A percentile compares a stretch with the other conserved stretches of the same genome.
Evolutionary conservation across 2,888 invertebrate genomes (phyloP).

Genomic region (Ormyrus pomaceus): DNA sequence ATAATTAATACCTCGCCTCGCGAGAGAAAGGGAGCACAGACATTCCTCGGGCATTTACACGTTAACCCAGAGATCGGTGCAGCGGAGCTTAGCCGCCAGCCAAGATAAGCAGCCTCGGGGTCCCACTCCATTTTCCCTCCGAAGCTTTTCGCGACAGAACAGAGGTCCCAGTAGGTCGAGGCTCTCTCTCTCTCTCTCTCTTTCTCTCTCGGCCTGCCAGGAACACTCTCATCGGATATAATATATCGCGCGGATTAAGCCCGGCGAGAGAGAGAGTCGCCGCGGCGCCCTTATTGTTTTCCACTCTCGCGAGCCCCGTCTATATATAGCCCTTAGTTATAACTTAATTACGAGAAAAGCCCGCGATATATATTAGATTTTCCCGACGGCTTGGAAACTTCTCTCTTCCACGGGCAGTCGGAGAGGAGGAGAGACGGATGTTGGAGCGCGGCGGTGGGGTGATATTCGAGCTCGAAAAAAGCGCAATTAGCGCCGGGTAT

Average conservation of each 20-base stretch:
- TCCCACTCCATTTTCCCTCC: constrained; percentile 9
- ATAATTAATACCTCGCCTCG: no score
- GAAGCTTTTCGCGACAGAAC: constrained; percentile 6
- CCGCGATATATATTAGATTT: constrained; percentile 71
- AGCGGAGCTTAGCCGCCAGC: background rate
- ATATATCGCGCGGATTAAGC: constrained; percentile 74
- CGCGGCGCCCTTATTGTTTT: constrained; percentile 72
- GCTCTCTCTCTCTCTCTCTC: no score
- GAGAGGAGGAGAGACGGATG: background rate
- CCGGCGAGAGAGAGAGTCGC: constrained; percentile 48
- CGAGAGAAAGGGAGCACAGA: no score
- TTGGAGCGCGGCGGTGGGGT: background rate
- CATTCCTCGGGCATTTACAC: no score
- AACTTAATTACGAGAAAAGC: constrained; percentile 75
- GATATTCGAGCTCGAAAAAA: no score
- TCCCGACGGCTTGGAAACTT: constrained; percentile 71
- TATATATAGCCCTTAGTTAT: constrained; percentile 65
- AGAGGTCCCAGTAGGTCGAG: background rate
- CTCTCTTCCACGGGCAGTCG: constrained; percentile 56
- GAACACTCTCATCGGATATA: constrained; percentile 73
- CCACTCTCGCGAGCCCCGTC: constrained; percentile 67
- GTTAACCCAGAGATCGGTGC: no score
- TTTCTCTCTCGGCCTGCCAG: constrained; percentile 61
- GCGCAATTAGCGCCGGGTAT: no score
- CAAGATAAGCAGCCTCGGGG: background rate